These are phyloP conservation scores for Margaritifera margaritifera DNA, from an alignment of 2,888 invertebrate species.

Conservation along the genomic window DNA sequence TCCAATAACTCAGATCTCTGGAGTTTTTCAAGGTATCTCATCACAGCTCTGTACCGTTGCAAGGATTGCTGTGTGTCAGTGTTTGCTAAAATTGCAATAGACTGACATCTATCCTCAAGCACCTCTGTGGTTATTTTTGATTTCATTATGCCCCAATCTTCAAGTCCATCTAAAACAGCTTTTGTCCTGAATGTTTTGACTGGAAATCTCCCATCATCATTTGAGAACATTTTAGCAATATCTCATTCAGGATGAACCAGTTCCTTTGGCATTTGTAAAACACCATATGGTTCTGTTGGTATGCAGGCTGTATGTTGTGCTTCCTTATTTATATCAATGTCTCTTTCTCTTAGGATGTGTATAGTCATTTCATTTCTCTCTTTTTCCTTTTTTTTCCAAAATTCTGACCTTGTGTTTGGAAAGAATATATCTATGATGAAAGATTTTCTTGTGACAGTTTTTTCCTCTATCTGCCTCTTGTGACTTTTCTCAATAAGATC, in stretches of 20 bases:
- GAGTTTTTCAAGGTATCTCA: not conserved
- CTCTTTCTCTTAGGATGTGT: not conserved
- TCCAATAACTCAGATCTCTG: not conserved
- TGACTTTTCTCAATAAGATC: not conserved
- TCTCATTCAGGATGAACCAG: not conserved
- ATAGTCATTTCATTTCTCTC: slow-evolving; percentile 12
- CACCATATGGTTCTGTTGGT: slow-evolving; percentile 1
- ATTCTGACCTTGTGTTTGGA: slow-evolving; percentile 10
- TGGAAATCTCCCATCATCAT: slow-evolving; percentile 3
- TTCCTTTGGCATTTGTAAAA: not conserved
- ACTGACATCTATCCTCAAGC: not conserved
- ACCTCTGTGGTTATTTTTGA: not conserved
- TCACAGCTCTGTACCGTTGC: not conserved
- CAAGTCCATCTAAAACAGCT: not conserved
- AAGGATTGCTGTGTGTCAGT: not conserved
- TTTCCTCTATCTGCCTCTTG: slow-evolving; percentile 1
- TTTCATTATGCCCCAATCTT: slow-evolving; percentile 1
- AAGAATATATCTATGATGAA: slow-evolving; percentile 19
- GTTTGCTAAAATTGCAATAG: not conserved
- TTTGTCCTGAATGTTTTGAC: not conserved
- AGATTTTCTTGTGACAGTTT: slow-evolving; percentile 8
- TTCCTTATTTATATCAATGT: slow-evolving; percentile 22
- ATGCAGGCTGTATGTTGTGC: not conserved
- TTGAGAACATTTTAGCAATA: not conserved
- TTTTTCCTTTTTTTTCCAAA: slow-evolving; percentile 12